Conservation (phyloP, 1,140 invertebrate genomes). For the Neodiprion lecontei region DNA sequence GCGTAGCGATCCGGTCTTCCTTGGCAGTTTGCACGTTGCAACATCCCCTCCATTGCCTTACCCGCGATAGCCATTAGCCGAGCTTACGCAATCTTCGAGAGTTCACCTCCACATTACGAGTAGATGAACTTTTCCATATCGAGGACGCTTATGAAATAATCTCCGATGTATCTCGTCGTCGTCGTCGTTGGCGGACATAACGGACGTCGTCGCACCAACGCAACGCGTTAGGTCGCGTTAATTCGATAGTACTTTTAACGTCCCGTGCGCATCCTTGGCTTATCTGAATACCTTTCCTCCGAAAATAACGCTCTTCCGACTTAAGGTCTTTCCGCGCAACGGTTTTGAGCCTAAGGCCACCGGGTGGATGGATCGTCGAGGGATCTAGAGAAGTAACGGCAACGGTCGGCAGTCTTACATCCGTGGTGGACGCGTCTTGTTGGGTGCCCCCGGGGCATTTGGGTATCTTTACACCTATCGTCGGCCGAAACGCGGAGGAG, state of each 20-base stretch:
- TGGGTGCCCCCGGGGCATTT: not conserved
- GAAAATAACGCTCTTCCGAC: not conserved
- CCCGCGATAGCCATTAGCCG: constrained; percentile 1
- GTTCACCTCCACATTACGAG: constrained; percentile 35
- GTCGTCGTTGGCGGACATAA: not conserved
- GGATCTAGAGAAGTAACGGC: not conserved
- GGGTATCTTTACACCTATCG: not conserved
- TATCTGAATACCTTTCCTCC: not conserved
- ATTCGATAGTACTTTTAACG: not conserved
- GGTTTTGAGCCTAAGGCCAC: too few species aligned
- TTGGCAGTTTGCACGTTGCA: not conserved
- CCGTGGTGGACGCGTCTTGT: not conserved
- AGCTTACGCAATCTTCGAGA: constrained; percentile 39
- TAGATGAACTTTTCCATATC: constrained; percentile 54
- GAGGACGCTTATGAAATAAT: constrained; percentile 57
- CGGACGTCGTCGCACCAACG: not conserved
- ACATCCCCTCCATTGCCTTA: not conserved
- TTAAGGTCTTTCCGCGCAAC: too few species aligned
- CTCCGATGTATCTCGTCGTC: constrained; percentile 34
- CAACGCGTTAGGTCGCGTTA: not conserved
- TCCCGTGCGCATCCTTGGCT: not conserved
- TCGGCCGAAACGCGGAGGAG: too few species aligned
- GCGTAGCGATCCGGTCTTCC: too few species aligned
- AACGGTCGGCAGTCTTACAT: not conserved
- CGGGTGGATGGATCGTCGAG: not conserved